Base-by-base conservation (phyloP, 2,797 vertebrate species). In the Balearica regulorum region DNA sequence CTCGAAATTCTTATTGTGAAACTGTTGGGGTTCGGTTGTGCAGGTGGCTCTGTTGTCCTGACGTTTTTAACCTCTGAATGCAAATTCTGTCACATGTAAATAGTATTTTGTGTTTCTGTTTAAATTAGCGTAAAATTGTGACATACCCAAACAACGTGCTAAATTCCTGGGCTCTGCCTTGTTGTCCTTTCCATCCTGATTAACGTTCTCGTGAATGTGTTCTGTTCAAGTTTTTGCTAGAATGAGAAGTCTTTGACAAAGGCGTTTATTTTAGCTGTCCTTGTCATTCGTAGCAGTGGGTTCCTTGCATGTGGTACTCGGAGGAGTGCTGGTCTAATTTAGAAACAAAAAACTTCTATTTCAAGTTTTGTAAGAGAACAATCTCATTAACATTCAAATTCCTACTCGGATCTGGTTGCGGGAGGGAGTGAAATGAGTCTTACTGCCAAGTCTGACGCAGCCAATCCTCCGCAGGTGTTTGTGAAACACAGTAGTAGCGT, bases 341-440 rank as follows among this genome's bases (percentile, higher is more conserved):
- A 83, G 94, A 78, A 95, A 82, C 80, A 13, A 75, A 88, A 78
- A 0, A 10, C 72, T 95, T 92, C 89, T 92, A 89, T 95, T 95
- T 91, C 31, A 12, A 80, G 82, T 95, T 92, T 61, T 43, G n/a
- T 61, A 62, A 92, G 94, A 78, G 82, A 83, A 82, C 39, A 15
- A 13, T 44, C 53, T 92, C 70, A 51, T 95, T 76, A 96, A 43
- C 72, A 54, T 90, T 83, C 51, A 9, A 31, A 48, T 82, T 94
- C 77, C 85, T 80, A 62, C 89, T 90, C 13, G 2, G 88, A 81
- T 87, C 66, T 70, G 77, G 58, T 81, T 73, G 87, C 13, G 0
- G 62, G 89, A 92, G 44, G 81, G 61, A 73, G 60, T 39, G 64
- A 77, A 77, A 48, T 5, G 57, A 95, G 33, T 33, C 46, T 69